Conservation (phyloP, 2,888 invertebrate species). For the Epinotia ramella region DNA sequence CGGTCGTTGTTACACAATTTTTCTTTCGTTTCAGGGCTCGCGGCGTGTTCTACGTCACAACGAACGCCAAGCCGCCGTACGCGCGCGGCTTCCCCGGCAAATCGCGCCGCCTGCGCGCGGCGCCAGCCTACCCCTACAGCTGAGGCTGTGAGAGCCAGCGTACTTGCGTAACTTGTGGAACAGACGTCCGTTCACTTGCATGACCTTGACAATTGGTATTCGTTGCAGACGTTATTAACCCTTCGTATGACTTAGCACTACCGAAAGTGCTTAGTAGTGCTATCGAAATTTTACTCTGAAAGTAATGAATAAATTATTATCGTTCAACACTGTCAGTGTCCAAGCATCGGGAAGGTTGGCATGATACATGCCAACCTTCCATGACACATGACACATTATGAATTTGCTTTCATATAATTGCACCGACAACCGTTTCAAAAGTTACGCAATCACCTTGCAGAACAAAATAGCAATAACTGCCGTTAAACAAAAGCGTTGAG, state of each 20-base stretch:
- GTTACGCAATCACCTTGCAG: neutral
- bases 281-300: too few relatives aligned
- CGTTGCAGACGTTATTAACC: too few relatives aligned
- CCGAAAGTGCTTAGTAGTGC: too few relatives aligned
- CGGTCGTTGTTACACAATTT: neutral
- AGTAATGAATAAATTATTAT: too few relatives aligned
- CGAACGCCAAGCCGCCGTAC: conserved; percentile 93
- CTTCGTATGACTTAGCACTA: too few relatives aligned
- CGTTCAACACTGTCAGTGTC: too few relatives aligned
- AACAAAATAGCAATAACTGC: neutral
- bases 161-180: neutral
- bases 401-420: neutral
- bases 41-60: conserved; percentile 95
- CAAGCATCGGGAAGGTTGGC: too few relatives aligned
- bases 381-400: too few relatives aligned
- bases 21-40: conserved; percentile 87
- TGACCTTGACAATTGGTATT: too few relatives aligned
- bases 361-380: too few relatives aligned
- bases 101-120: conserved; percentile 72
- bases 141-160: conserved; percentile 56
- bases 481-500: neutral
- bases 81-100: conserved; percentile 93
- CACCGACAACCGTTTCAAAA: neutral
- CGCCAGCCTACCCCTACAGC: conserved; percentile 70
- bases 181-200: neutral